Conservation (phyloP, 1,140 invertebrate genomes). For the Orius insidiosus region DNA sequence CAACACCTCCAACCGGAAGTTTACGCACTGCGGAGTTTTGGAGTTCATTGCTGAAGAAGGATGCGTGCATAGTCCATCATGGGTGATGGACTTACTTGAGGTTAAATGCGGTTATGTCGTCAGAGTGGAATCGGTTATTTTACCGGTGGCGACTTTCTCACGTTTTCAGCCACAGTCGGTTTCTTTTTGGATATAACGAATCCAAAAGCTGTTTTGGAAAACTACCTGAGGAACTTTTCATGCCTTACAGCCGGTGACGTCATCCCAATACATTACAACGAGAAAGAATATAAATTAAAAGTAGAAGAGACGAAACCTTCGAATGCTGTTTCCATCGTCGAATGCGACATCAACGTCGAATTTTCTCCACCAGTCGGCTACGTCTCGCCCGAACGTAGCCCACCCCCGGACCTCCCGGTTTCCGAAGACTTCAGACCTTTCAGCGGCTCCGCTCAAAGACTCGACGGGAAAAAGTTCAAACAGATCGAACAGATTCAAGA, state of each 20-base stretch:
- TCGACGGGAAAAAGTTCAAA: no score
- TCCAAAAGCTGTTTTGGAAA: no score
- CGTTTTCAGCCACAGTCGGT: conserved; percentile 93
- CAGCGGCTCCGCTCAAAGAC: conserved; percentile 18
- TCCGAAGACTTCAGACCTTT: conserved; percentile 1
- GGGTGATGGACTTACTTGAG: conserved; percentile 4
- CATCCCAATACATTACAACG: conserved; percentile 93
- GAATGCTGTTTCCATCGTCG: conserved; percentile 86
- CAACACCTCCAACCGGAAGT: background rate
- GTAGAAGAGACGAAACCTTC: conserved; percentile 90
- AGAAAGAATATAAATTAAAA: conserved; percentile 85
- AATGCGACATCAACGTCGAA: conserved; percentile 99
- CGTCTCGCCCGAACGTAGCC: background rate
- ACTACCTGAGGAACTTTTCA: conserved; percentile 90
- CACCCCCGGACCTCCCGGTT: background rate
- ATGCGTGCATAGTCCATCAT: background rate
- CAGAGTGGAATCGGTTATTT: no score
- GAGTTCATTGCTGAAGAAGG: conserved; percentile 9
- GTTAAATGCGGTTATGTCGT: conserved; percentile 1
- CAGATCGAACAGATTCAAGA: no score
- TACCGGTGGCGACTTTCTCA: no score
- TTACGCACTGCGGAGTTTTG: conserved; percentile 4
- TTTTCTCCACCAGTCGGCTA: conserved; percentile 92
- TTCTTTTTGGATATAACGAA: conserved; percentile 92
- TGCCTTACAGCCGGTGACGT: conserved; percentile 92